A percentile compares a stretch with the other conserved stretches of the same genome.
phyloP scores from a whole-genome alignment of 2,888 invertebrate genomes.

The Gasteruption jaculator region DNA sequence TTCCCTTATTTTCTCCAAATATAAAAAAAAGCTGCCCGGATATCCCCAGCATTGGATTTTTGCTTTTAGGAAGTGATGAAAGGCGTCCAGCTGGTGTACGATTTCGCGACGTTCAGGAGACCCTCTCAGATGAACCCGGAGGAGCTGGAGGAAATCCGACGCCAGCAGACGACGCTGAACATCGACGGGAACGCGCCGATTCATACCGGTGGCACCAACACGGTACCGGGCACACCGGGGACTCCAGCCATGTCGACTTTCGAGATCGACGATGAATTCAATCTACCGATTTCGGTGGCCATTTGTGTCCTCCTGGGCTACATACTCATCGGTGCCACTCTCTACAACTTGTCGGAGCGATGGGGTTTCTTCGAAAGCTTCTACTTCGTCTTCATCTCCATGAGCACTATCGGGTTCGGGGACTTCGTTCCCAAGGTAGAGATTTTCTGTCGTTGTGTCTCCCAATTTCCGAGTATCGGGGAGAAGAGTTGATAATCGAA shows the following conservation, averaged over 20 bases:
- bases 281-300: slow-evolving; percentile 87
- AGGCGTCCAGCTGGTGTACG: slow-evolving; percentile 76
- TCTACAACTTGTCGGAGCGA: slow-evolving; percentile 71
- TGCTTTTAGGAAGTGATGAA: slow-evolving; percentile 72
- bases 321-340: slow-evolving; percentile 79
- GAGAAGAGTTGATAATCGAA: slow-evolving; percentile 24
- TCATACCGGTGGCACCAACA: slow-evolving; percentile 26
- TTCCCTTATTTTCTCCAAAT: slow-evolving; percentile 1
- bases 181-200: slow-evolving; percentile 52
- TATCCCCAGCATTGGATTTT: too few species aligned
- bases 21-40: too few species aligned
- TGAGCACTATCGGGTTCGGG: slow-evolving; percentile 97
- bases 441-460: not conserved
- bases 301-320: slow-evolving; percentile 78
- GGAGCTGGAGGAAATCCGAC: slow-evolving; percentile 54
- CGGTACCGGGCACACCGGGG: slow-evolving; percentile 61
- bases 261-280: slow-evolving; percentile 89
- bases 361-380: slow-evolving; percentile 94
- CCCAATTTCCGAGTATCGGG: slow-evolving; percentile 17
- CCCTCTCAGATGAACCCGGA: slow-evolving; percentile 64
- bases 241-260: slow-evolving; percentile 76
- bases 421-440: slow-evolving; percentile 75
- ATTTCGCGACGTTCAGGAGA: slow-evolving; percentile 69
- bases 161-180: slow-evolving; percentile 35
- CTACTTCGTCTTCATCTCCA: slow-evolving; percentile 95